These are phyloP conservation scores for Albula goreensis DNA, from an alignment of 2,113 vertebrate genomes.

Conservation along the genomic window DNA sequence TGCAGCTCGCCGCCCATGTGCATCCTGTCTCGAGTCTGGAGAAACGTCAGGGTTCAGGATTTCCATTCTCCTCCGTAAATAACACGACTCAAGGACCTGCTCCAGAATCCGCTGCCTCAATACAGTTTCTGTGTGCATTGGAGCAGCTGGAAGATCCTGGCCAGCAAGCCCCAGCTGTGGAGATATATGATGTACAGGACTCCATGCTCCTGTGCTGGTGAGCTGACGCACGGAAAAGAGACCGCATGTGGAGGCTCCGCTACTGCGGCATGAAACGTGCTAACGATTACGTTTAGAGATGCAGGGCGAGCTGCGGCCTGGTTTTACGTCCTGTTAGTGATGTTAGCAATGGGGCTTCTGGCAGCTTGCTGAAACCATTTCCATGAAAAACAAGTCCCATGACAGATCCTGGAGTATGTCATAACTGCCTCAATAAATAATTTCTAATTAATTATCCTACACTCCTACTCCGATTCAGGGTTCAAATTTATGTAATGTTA, in stretches of 20 bases:
- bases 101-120: neutral
- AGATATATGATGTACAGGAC: neutral
- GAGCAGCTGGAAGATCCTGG: neutral
- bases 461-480: neutral
- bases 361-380: too few relatives aligned
- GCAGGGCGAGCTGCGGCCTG: too few relatives aligned
- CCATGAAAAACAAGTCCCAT: neutral
- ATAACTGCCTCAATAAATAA: neutral
- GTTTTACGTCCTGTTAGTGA: neutral
- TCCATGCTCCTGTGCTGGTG: neutral
- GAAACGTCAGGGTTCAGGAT: slow-evolving; percentile 28
- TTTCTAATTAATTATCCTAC: neutral
- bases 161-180: neutral
- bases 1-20: slow-evolving; percentile 24
- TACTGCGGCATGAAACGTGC: neutral
- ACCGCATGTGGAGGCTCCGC: neutral
- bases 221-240: neutral
- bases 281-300: neutral
- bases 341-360: neutral
- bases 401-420: neutral
- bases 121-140: neutral
- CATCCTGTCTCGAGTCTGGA: slow-evolving; percentile 45
- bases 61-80: neutral
- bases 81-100: neutral
- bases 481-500: neutral